phyloP scores from a whole-genome alignment of 2,113 vertebrate species.

The Chionis minor region DNA sequence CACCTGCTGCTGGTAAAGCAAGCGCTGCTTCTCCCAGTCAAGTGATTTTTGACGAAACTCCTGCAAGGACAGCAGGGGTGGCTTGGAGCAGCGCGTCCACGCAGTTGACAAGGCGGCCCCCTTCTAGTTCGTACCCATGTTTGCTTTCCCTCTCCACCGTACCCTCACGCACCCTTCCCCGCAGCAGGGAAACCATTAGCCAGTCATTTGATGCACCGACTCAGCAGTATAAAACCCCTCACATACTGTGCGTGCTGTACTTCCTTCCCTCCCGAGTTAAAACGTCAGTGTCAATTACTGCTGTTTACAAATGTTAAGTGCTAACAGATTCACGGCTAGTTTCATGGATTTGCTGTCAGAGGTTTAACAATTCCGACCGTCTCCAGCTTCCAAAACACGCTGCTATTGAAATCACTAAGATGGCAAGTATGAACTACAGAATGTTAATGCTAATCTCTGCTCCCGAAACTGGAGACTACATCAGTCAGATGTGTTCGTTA shows the following conservation, averaged over 20 bases:
- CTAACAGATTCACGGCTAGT: background rate
- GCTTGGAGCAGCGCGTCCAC: background rate
- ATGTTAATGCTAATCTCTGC: conserved; percentile 31
- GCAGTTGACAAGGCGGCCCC: background rate
- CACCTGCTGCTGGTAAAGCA: conserved; percentile 86
- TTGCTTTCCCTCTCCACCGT: background rate
- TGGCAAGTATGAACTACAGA: background rate
- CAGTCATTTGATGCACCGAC: conserved; percentile 19
- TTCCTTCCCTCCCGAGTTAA: conserved; percentile 38
- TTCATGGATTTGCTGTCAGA: conserved; percentile 58
- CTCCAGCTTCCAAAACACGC: conserved; percentile 7
- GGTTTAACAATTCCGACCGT: background rate
- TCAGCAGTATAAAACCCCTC: conserved; percentile 7
- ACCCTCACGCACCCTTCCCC: background rate
- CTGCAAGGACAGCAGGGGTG: conserved; percentile 73
- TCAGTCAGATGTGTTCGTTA: background rate
- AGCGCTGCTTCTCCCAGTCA: conserved; percentile 89
- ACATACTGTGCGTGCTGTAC: background rate
- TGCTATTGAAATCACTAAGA: background rate
- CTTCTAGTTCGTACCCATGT: background rate
- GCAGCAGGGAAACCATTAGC: conserved; percentile 62
- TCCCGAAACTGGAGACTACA: background rate
- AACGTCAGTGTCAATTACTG: conserved; percentile 11
- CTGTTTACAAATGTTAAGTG: conserved; percentile 14
- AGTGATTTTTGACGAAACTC: conserved; percentile 82